Percentiles rank a stretch among this genome's conserved stretches.
Evolutionary conservation across 2,888 invertebrate species (phyloP).

Genomic region (Panorpa germanica): DNA sequence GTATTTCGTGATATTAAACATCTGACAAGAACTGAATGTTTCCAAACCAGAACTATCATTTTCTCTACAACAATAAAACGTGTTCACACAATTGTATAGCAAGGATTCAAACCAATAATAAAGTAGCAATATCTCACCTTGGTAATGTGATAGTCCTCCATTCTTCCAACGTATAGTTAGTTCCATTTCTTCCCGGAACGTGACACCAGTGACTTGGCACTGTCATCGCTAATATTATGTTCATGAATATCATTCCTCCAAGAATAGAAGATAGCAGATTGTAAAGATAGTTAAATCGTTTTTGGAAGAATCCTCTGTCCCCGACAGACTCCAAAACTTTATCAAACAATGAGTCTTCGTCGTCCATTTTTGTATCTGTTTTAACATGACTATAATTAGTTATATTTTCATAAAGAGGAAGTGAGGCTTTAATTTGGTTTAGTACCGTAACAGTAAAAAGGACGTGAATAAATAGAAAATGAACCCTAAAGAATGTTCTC

Average conservation of each 20-base stretch:
- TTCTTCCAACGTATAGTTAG: slow-evolving; percentile 25
- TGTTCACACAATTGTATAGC: no score
- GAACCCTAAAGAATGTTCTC: no score
- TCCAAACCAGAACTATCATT: slow-evolving; percentile 21
- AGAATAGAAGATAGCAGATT: slow-evolving; percentile 26
- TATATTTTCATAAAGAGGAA: no score
- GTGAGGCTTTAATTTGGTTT: no score
- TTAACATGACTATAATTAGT: no score
- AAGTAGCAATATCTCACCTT: no score
- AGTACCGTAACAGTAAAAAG: no score
- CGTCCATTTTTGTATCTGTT: no score
- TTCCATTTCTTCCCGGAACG: slow-evolving; percentile 28
- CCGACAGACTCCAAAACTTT: slow-evolving; percentile 29
- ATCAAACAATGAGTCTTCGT: slow-evolving; percentile 30
- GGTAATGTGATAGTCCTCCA: slow-evolving; percentile 33
- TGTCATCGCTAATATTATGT: slow-evolving; percentile 30
- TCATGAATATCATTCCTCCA: slow-evolving; percentile 30
- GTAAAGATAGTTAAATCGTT: slow-evolving; percentile 26
- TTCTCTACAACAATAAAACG: no score
- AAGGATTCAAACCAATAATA: no score
- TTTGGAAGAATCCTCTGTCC: slow-evolving; percentile 31
- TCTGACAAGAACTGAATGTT: slow-evolving; percentile 25
- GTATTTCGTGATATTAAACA: slow-evolving; percentile 21
- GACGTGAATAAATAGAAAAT: no score
- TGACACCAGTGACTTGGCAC: slow-evolving; percentile 37